Conservation (phyloP, 2,888 invertebrate genomes). For the Cantharis flavilabris region DNA sequence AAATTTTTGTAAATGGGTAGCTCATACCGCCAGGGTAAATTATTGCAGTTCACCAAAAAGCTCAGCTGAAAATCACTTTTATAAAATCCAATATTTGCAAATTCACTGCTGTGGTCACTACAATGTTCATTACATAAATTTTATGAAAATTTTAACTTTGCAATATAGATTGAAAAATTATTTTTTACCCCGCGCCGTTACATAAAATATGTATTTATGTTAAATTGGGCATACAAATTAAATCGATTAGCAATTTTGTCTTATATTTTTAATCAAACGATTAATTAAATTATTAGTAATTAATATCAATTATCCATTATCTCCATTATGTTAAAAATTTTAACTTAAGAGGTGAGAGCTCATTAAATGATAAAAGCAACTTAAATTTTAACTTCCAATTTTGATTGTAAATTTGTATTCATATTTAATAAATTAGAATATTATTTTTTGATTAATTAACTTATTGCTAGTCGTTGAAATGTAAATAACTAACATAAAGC, state of each 20-base stretch:
- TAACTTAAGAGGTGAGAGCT: neutral
- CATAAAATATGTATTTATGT: neutral
- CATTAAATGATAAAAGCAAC: neutral
- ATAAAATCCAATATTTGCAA: neutral
- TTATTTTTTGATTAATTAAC: neutral
- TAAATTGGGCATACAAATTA: neutral
- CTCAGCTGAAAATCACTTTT: neutral
- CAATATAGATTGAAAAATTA: too few species aligned
- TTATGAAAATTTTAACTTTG: neutral
- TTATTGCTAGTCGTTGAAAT: neutral
- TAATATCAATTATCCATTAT: neutral
- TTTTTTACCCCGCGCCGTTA: too few species aligned
- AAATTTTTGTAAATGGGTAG: neutral
- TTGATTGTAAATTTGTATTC: neutral
- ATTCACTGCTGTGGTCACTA: neutral
- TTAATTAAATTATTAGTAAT: neutral
- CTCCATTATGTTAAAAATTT: neutral
- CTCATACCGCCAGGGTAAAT: neutral
- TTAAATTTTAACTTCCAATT: neutral
- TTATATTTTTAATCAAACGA: neutral
- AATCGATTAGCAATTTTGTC: neutral
- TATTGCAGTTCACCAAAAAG: neutral
- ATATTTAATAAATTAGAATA: neutral
- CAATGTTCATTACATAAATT: neutral
- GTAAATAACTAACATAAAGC: neutral